phyloP scores from a whole-genome alignment of 2,113 vertebrate species.

The Pelmatolapia mariae region DNA sequence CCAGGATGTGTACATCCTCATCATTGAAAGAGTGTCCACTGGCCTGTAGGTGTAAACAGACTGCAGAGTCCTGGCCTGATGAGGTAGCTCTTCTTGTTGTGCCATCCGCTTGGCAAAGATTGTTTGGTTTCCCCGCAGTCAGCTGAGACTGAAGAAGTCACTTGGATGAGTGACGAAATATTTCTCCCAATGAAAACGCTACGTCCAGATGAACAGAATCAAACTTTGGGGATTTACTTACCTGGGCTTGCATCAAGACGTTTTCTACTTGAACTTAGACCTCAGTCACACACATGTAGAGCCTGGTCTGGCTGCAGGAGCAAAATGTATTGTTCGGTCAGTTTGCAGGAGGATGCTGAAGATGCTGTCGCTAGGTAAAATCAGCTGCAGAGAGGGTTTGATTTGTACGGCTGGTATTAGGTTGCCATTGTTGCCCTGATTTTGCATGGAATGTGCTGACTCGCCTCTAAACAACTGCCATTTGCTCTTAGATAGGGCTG shows the following conservation, averaged over 20 bases:
- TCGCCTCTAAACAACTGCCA: fast-evolving
- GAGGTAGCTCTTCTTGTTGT: too few species aligned
- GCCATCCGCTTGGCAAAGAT: too few species aligned
- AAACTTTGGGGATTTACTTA: not conserved
- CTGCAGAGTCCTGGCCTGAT: too few species aligned
- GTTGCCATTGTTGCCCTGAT: not conserved
- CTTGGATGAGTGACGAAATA: too few species aligned
- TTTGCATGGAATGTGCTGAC: not conserved
- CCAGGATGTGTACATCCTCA: too few species aligned
- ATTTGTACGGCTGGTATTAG: not conserved
- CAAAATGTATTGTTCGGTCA: too few species aligned
- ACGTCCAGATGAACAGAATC: not conserved
- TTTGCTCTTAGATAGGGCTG: not conserved
- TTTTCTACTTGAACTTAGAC: not conserved
- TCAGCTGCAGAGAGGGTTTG: not conserved
- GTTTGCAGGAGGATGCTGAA: not conserved
- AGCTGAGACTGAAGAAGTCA: not conserved
- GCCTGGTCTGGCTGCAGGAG: not conserved
- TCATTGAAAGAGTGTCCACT: too few species aligned
- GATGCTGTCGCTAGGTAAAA: not conserved
- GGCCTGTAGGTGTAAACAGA: too few species aligned
- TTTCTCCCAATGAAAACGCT: too few species aligned
- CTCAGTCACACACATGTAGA: not conserved
- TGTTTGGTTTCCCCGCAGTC: not conserved
- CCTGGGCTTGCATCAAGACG: fast-evolving